These are phyloP conservation scores for Chitala chitala DNA, from an alignment of 2,113 vertebrate species.

Conservation along the genomic window DNA sequence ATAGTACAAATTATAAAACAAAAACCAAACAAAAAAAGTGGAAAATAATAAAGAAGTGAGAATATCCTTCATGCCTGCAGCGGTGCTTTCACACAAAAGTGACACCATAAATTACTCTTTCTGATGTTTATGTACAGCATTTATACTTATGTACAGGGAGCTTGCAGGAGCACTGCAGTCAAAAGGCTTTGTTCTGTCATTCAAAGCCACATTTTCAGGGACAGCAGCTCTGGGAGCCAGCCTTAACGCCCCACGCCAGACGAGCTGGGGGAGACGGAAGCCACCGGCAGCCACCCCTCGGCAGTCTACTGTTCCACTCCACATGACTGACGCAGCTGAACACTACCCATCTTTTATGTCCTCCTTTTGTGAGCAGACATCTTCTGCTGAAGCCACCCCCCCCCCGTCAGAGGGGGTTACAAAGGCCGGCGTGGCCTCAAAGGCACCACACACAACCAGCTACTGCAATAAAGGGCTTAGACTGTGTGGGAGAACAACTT, in stretches of 20 bases:
- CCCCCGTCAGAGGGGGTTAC: constrained; percentile 8
- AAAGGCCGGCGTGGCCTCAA: background rate
- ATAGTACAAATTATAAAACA: constrained; percentile 57
- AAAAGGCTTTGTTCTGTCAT: constrained; percentile 62
- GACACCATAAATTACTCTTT: constrained; percentile 64
- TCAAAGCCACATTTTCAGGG: constrained; percentile 11
- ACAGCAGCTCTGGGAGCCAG: constrained; percentile 16
- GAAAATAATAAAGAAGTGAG: constrained; percentile 42
- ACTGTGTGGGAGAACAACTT: background rate
- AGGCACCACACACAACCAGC: constrained; percentile 3
- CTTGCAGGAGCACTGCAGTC: constrained; percentile 42
- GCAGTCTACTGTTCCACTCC: background rate
- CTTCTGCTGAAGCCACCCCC: constrained; percentile 38
- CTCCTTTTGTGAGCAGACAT: constrained; percentile 26
- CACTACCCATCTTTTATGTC: background rate
- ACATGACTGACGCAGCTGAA: background rate
- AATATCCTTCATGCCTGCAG: constrained; percentile 62
- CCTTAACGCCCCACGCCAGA: background rate
- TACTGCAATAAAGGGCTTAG: background rate
- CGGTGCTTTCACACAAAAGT: constrained; percentile 58
- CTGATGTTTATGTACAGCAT: constrained; percentile 62
- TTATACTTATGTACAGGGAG: constrained; percentile 66
- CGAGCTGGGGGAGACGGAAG: background rate
- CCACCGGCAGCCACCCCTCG: background rate
- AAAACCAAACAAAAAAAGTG: constrained; percentile 44